Percentiles rank a stretch among this genome's conserved stretches.
These are phyloP conservation scores for Crotalus horridus DNA, from an alignment of 2,113 vertebrate genomes.

Conservation along the genomic window DNA sequence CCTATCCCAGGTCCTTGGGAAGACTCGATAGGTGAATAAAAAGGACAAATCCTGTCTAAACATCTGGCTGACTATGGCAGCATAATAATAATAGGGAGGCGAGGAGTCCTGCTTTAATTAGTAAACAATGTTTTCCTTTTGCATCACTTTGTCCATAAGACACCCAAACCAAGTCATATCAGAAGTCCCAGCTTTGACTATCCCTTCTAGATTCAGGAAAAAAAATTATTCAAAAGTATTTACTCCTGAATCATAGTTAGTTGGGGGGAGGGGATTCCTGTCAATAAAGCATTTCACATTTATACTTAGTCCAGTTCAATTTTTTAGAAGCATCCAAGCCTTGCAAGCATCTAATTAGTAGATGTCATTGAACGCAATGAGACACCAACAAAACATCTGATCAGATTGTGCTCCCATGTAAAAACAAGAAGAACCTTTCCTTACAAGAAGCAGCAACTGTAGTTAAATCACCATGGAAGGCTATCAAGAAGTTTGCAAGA, in stretches of 20 bases:
- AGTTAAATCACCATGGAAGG: slow-evolving; percentile 43
- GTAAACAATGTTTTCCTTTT: neutral
- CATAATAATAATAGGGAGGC: neutral
- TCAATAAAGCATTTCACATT: neutral
- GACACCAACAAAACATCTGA: neutral
- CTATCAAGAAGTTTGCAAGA: slow-evolving; percentile 41
- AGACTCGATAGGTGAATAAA: too few species aligned
- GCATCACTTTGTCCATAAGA: neutral
- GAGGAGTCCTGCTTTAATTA: neutral
- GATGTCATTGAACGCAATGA: neutral
- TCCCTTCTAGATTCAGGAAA: neutral
- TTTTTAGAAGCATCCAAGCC: neutral
- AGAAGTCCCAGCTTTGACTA: neutral
- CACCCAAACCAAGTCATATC: neutral
- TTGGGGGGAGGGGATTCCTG: neutral
- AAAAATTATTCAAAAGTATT: neutral
- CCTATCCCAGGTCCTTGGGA: too few species aligned
- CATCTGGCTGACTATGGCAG: neutral
- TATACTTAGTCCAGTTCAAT: neutral
- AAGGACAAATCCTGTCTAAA: neutral
- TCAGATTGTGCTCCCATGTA: neutral
- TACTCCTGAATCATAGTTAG: neutral
- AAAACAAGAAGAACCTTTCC: slow-evolving; percentile 14
- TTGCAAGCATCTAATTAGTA: neutral
- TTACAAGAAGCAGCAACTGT: slow-evolving; percentile 36